Evolutionary conservation across 2,797 vertebrate genomes (phyloP).

Genomic region (Mus caroli): DNA sequence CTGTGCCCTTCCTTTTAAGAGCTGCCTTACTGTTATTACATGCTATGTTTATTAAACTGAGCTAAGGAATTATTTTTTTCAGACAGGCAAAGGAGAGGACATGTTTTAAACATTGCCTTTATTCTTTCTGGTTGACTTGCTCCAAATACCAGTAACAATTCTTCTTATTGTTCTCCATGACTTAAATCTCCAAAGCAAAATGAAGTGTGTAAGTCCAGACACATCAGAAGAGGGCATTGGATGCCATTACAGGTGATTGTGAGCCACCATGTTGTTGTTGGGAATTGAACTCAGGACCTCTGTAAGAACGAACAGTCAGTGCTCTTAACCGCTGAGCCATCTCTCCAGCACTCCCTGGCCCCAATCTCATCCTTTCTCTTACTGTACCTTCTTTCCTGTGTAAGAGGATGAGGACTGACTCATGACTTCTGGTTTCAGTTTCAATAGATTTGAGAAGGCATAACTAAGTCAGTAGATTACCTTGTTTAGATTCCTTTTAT

Average conservation of each 20-base stretch:
- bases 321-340: background rate
- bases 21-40: background rate
- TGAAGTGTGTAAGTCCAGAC: background rate
- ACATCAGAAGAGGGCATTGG: background rate
- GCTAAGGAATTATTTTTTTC: conserved; percentile 42
- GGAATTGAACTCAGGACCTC: background rate
- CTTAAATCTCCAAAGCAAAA: background rate
- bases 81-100: background rate
- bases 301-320: background rate
- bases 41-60: background rate
- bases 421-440: conserved; percentile 55
- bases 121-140: conserved; percentile 6
- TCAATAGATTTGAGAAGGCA: conserved; percentile 33
- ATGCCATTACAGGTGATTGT: background rate
- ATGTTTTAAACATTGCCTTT: conserved; percentile 54
- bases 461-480: conserved; percentile 31
- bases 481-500: conserved; percentile 45
- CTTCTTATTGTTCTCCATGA: background rate
- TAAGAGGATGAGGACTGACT: conserved; percentile 10
- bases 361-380: background rate
- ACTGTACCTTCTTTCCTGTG: background rate
- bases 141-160: conserved; percentile 49
- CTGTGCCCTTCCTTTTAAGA: conserved; percentile 12
- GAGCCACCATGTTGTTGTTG: background rate
- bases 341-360: background rate